Percentiles rank a stretch among this genome's conserved stretches.
Evolutionary conservation across 1,140 invertebrate species (phyloP).

Genomic region (Musca domestica): DNA sequence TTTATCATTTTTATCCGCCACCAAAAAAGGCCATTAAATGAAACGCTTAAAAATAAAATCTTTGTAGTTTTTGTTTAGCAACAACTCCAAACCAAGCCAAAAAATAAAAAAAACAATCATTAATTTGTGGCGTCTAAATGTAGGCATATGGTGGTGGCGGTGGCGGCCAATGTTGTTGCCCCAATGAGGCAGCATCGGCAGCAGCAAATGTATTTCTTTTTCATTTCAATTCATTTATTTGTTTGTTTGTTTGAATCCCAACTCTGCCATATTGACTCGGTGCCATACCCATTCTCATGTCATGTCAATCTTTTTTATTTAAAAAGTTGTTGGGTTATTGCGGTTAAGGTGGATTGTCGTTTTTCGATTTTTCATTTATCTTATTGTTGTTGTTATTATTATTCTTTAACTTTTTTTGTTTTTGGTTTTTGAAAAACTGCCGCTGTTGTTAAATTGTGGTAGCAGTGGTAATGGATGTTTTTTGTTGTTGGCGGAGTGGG

Average conservation of each 20-base stretch:
- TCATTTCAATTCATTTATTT: too few species aligned
- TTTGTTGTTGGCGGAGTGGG: not conserved
- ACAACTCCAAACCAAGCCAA: too few species aligned
- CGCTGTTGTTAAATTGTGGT: conserved; percentile 4
- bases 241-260: too few species aligned
- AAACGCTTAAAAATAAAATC: conserved; percentile 6
- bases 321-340: conserved; percentile 17
- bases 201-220: too few species aligned
- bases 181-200: too few species aligned
- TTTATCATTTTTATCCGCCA: conserved; percentile 8
- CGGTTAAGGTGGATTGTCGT: conserved; percentile 9
- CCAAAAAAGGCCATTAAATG: conserved; percentile 18
- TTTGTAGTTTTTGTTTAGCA: not conserved
- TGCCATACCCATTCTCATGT: conserved; percentile 9
- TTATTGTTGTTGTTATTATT: not conserved
- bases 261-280: too few species aligned
- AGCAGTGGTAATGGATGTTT: not conserved
- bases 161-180: too few species aligned
- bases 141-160: conserved; percentile 11
- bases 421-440: conserved; percentile 4
- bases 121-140: conserved; percentile 20
- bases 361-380: not conserved
- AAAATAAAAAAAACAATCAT: not conserved
- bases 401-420: not conserved
- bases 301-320: conserved; percentile 16